Evolutionary conservation across 2,113 vertebrate genomes (phyloP), one percentile per base, ranked within the genome.

Genomic region (Monopterus albus): DNA sequence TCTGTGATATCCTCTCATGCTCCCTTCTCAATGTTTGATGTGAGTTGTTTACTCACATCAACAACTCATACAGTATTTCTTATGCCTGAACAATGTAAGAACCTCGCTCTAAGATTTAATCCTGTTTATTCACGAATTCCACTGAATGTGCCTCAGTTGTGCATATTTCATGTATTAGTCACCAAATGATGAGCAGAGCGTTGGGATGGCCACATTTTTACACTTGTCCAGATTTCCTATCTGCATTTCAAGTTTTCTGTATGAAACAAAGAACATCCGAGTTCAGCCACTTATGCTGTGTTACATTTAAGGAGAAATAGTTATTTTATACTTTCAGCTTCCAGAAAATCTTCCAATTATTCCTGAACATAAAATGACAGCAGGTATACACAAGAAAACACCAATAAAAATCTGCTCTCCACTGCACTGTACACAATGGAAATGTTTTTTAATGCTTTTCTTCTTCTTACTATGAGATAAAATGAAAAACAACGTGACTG

Each of bases 81-180:
- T n/a, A n/a, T n/a, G n/a, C n/a, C n/a, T n/a, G n/a, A n/a, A n/a
- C n/a, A n/a, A n/a, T n/a, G n/a, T n/a, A n/a, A n/a, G n/a, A n/a
- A n/a, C n/a, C n/a, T n/a, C n/a, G n/a, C n/a, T n/a, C n/a, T n/a
- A n/a, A n/a, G n/a, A n/a, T n/a, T n/a, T n/a, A n/a, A n/a, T n/a
- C n/a, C 47, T 40, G 47, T 38, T 18, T 53, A 42, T 36, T 46
- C 18, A 66, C 65, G 66, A 67, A 62, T 64, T 68, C 52, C 46
- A n/a, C n/a, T n/a, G n/a, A n/a, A n/a, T 51, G n/a, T 35, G 29
- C 40, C 43, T 76, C 47, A 62, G 33, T 26, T 14, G 25, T 38
- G 18, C 43, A 58, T 71, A 59, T 56, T 85, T 79, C 43, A 56
- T 39, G 61, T 61, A 46, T 78, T 64, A 83, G 65, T 77, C 72